Evolutionary conservation across 2,888 invertebrate species (phyloP).

Genomic region (Patella depressa): DNA sequence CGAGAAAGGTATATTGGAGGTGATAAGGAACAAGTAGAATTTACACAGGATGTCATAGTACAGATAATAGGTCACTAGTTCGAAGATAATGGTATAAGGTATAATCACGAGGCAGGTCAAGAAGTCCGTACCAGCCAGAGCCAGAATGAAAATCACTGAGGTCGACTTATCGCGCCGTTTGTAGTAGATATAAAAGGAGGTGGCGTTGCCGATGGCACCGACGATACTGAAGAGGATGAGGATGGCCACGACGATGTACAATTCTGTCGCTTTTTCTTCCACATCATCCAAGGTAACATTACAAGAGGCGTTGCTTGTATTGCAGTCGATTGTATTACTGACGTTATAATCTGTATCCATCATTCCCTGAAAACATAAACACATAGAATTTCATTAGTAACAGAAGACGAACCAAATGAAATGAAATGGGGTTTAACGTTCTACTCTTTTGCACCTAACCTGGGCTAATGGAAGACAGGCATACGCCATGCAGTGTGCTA

Average conservation of each 20-base stretch:
- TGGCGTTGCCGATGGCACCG: slow-evolving; percentile 65
- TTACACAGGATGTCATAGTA: slow-evolving; percentile 32
- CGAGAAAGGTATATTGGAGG: slow-evolving; percentile 43
- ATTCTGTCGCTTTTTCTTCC: neutral
- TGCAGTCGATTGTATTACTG: neutral
- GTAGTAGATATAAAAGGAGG: slow-evolving; percentile 67
- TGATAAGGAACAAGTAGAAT: slow-evolving; percentile 36
- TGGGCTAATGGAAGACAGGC: no score
- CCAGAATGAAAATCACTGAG: slow-evolving; percentile 67
- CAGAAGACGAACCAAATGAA: no score
- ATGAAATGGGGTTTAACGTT: no score
- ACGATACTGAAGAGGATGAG: slow-evolving; percentile 57
- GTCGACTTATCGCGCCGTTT: slow-evolving; percentile 58
- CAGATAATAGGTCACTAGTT: slow-evolving; percentile 25
- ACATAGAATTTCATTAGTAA: no score
- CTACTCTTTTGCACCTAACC: no score
- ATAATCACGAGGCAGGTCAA: slow-evolving; percentile 59
- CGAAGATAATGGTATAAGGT: slow-evolving; percentile 52
- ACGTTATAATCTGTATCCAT: neutral
- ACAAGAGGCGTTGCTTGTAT: neutral
- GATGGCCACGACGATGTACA: slow-evolving; percentile 40
- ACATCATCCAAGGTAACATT: neutral
- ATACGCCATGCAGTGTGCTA: no score
- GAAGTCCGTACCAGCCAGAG: slow-evolving; percentile 57
- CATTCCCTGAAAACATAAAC: neutral